phyloP scores from a whole-genome alignment of 2,113 vertebrate species.

The Malurus melanocephalus region DNA sequence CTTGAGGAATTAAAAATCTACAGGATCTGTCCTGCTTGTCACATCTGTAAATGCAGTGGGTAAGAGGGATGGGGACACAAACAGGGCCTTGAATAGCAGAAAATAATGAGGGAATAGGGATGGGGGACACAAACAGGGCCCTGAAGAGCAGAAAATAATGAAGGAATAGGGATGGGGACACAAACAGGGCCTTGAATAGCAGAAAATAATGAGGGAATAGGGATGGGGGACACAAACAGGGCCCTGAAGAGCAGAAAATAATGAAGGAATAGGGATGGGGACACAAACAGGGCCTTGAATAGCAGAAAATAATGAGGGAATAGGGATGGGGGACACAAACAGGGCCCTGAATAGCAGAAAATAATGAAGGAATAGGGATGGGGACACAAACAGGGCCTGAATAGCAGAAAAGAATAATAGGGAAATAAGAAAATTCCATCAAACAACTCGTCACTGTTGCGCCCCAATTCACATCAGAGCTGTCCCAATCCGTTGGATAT shows the following conservation, averaged over 20 bases:
- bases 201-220: background rate
- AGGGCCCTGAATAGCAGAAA: background rate
- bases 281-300: background rate
- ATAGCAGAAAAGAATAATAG: too few relatives aligned
- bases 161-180: background rate
- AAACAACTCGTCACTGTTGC: accelerated
- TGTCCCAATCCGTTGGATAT: background rate
- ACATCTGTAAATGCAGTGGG: accelerated
- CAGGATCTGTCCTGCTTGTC: background rate
- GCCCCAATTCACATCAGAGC: background rate
- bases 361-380: too few relatives aligned
- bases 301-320: background rate
- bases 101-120: background rate
- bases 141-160: background rate
- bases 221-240: background rate
- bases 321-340: background rate
- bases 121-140: background rate
- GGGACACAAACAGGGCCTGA: too few relatives aligned
- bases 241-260: background rate
- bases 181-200: background rate
- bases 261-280: too few relatives aligned
- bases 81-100: background rate
- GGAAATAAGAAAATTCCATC: background rate
- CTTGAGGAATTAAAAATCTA: background rate
- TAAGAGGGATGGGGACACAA: background rate